Percentiles rank a stretch among this genome's conserved stretches.
Evolutionary conservation across 2,888 invertebrate genomes (phyloP).

Genomic region (Campopleginae sp.): DNA sequence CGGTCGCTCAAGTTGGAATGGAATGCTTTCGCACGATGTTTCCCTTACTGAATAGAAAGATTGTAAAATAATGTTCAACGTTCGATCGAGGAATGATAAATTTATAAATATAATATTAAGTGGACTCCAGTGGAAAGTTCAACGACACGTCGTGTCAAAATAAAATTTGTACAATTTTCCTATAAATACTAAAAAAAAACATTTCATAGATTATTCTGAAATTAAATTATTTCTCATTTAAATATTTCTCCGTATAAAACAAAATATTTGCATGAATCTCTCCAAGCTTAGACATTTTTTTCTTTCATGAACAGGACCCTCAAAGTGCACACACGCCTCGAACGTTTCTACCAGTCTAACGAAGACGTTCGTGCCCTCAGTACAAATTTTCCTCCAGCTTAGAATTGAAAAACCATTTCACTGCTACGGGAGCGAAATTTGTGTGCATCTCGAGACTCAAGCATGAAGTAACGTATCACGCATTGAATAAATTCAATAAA

Average conservation of each 20-base stretch:
- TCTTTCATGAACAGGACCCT: not conserved
- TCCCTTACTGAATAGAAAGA: not conserved
- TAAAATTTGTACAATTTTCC: conserved; percentile 62
- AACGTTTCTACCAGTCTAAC: not conserved
- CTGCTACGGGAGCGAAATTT: not conserved
- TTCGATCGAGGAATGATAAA: not conserved
- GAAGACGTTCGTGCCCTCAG: not conserved
- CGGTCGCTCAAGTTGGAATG: conserved; percentile 1
- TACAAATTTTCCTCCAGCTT: too few relatives aligned
- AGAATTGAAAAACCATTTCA: too few relatives aligned
- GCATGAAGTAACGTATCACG: conserved; percentile 7
- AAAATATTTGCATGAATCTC: not conserved
- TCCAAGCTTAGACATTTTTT: not conserved
- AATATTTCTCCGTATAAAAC: not conserved
- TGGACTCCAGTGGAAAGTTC: conserved; percentile 52
- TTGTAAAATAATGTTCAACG: not conserved
- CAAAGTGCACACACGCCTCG: not conserved
- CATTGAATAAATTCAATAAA: conserved; percentile 54
- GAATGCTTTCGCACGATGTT: conserved; percentile 16
- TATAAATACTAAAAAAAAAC: conserved; percentile 39
- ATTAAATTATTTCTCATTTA: not conserved
- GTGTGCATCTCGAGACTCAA: not conserved
- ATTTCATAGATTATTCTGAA: not conserved
- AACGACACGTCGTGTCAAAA: conserved; percentile 16
- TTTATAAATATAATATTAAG: conserved; percentile 31